A percentile compares a stretch with the other conserved stretches of the same genome.
These are phyloP conservation scores for Styela plicata DNA, from an alignment of 23 tunicate species.

Conservation along the genomic window DNA sequence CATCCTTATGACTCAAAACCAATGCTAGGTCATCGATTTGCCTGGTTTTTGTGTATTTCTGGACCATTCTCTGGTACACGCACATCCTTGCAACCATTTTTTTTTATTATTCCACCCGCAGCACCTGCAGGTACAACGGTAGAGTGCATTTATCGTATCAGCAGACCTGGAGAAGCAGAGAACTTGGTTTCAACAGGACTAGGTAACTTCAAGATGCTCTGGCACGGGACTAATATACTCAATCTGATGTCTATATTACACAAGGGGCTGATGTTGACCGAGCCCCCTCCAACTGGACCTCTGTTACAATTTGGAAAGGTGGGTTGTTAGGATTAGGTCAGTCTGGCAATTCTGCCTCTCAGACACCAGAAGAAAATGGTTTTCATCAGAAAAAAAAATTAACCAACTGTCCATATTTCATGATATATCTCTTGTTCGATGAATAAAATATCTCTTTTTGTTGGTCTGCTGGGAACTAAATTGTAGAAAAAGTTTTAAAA, in stretches of 20 bases:
- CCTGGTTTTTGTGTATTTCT: neutral
- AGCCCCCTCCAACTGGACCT: slow-evolving; percentile 56
- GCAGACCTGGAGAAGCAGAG: slow-evolving; percentile 58
- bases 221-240: slow-evolving; percentile 93
- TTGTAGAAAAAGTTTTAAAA: too few relatives aligned
- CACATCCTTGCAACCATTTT: neutral
- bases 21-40: neutral
- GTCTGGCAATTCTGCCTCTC: too few relatives aligned
- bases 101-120: neutral
- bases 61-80: neutral
- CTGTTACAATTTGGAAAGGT: slow-evolving; percentile 77
- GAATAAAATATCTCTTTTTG: too few relatives aligned
- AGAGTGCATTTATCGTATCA: slow-evolving; percentile 73
- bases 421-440: too few relatives aligned
- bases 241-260: slow-evolving; percentile 82
- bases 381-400: too few relatives aligned
- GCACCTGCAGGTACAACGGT: slow-evolving; percentile 41
- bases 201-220: slow-evolving; percentile 81
- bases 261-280: slow-evolving; percentile 75
- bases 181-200: slow-evolving; percentile 61
- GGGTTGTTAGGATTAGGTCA: too few relatives aligned
- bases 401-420: too few relatives aligned
- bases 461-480: too few relatives aligned
- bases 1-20: too few relatives aligned
- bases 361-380: too few relatives aligned